Percentiles rank a stretch among this genome's conserved stretches.
Conservation (phyloP, 2,888 invertebrate genomes). For the Melinaea marsaeus region DNA sequence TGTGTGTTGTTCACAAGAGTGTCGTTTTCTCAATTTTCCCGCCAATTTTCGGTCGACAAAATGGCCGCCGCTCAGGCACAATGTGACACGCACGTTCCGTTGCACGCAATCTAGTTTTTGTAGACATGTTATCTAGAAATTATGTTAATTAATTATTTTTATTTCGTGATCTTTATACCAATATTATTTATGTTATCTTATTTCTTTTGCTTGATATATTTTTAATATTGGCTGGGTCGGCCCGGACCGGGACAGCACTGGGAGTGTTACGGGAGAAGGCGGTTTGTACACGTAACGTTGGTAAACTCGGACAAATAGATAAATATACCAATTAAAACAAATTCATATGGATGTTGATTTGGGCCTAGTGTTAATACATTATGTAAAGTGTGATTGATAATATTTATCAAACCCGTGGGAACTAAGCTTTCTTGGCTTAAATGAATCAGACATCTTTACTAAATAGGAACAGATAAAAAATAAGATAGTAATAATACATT, state of each 20-base stretch:
- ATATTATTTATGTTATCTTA: not conserved
- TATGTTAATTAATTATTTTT: constrained; percentile 27
- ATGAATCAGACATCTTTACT: no score
- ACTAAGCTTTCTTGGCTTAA: no score
- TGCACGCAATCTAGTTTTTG: constrained; percentile 47
- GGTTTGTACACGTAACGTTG: no score
- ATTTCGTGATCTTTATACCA: not conserved
- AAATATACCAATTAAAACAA: no score
- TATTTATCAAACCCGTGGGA: no score
- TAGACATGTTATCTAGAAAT: constrained; percentile 26
- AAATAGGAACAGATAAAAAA: no score
- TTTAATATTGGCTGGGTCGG: constrained; percentile 53
- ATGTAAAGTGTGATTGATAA: no score
- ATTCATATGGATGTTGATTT: no score
- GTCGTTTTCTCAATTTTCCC: constrained; percentile 72
- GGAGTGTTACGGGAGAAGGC: constrained; percentile 48
- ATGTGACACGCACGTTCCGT: constrained; percentile 51
- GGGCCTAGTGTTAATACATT: no score
- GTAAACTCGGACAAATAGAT: no score
- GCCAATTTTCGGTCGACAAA: constrained; percentile 68
- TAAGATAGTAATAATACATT: no score
- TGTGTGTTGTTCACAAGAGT: constrained; percentile 49
- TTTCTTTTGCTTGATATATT: not conserved
- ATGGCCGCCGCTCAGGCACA: constrained; percentile 59
- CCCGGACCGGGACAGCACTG: constrained; percentile 49